Percentiles rank a stretch among this genome's conserved stretches.
Evolutionary conservation across 2,888 invertebrate species (phyloP).

Genomic region (Tuberolachnus salignus): DNA sequence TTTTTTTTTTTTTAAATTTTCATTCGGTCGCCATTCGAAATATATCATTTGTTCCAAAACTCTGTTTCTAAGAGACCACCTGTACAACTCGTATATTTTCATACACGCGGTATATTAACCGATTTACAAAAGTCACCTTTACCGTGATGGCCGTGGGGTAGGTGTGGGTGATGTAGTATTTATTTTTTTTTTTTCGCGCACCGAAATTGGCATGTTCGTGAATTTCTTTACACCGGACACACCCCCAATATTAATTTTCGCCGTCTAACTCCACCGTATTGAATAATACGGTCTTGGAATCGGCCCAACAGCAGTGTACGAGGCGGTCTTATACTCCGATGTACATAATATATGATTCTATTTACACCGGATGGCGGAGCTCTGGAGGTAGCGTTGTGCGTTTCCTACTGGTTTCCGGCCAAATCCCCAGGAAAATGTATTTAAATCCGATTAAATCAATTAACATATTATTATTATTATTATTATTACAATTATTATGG

Average conservation of each 20-base stretch:
- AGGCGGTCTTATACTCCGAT: conserved; percentile 11
- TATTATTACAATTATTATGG: background rate
- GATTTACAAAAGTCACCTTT: conserved; percentile 34
- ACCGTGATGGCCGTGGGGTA: background rate
- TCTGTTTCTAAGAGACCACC: conserved; percentile 49
- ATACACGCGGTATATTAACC: no score
- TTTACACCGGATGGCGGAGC: background rate
- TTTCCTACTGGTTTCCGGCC: conserved; percentile 37
- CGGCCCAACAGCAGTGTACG: conserved; percentile 19
- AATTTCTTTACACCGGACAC: conserved; percentile 43
- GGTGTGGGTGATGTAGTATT: no score
- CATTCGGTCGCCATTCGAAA: background rate
- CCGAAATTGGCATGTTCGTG: conserved; percentile 37
- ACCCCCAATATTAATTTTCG: conserved; percentile 14
- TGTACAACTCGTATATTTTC: conserved; percentile 21
- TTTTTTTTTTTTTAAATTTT: background rate
- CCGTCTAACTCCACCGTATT: conserved; percentile 21
- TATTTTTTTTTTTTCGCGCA: background rate
- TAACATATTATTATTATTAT: conserved; percentile 23
- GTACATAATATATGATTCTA: conserved; percentile 13
- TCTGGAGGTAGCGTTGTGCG: background rate
- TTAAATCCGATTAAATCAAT: conserved; percentile 23
- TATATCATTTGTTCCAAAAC: conserved; percentile 33
- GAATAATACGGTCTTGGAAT: conserved; percentile 19
- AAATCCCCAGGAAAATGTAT: conserved; percentile 39